phyloP scores from a whole-genome alignment of 2,888 invertebrate genomes.

The Polia nebulosa region DNA sequence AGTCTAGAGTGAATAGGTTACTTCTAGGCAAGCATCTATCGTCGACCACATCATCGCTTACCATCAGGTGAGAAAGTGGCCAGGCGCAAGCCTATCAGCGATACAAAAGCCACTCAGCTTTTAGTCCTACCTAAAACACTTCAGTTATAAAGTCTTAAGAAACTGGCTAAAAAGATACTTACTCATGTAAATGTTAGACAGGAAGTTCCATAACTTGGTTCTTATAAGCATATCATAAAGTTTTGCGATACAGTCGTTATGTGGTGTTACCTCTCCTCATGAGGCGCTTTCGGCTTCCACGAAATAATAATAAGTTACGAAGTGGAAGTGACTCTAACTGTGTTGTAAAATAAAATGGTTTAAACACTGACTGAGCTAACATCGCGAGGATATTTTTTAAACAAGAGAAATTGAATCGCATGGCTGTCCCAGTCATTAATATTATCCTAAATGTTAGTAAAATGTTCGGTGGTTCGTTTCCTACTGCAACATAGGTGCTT shows the following conservation, averaged over 20 bases:
- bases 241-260: slow-evolving; percentile 39
- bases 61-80: too few species aligned
- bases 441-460: background rate
- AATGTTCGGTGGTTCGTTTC: too few species aligned
- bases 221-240: slow-evolving; percentile 40
- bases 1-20: too few species aligned
- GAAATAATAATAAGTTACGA: slow-evolving; percentile 34
- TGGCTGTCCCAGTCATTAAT: background rate
- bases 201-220: slow-evolving; percentile 30
- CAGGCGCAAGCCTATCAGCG: too few species aligned
- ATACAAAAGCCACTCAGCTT: background rate
- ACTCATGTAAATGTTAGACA: slow-evolving; percentile 23
- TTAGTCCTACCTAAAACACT: background rate
- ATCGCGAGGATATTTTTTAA: background rate
- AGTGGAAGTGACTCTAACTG: slow-evolving; percentile 6
- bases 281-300: slow-evolving; percentile 26
- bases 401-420: background rate
- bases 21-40: too few species aligned
- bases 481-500: too few species aligned
- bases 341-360: slow-evolving; percentile 14
- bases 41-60: too few species aligned
- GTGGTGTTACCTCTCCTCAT: slow-evolving; percentile 7
- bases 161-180: slow-evolving; percentile 10
- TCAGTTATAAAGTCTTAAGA: slow-evolving; percentile 15
- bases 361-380: background rate